Base-by-base conservation (phyloP, 1,140 invertebrate species). In the Cydia splendana region DNA sequence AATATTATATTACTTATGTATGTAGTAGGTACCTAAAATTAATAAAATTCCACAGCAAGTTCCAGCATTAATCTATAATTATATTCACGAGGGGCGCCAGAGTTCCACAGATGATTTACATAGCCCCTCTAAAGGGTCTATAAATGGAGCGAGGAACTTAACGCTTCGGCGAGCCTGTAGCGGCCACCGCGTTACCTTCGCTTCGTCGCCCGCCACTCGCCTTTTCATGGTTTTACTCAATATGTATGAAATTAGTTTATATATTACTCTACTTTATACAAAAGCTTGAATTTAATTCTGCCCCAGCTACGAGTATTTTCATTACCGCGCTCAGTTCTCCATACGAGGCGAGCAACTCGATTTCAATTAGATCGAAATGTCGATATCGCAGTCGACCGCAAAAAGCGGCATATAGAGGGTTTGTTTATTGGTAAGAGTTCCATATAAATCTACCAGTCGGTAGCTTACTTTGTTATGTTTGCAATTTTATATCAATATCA, bases 71-170 rank as follows among this genome's bases (percentile, higher is more conserved):
- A 71, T 71, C 67, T 34, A 42, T 71, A 71, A 71, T 71, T 71
- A 71, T 71, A n/a, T 20, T 45, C 34, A 71, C 65, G 30, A 69
- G 34, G 34, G 67, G 67, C 34, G 67, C 67, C 9, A 71, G 30
- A 34, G 67, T 18, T 42, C 65, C 28, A 76, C 71, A 78, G 62
- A 81, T 57, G 74, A 79, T 81, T 81, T 79, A 77, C 76, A 76
- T 79, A 76, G 78, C 57, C 65, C 78, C 71, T 77, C 34, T 74
- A 74, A 67, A 80, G 79, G 75, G 77, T 84, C 67, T 85, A 87
- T 88, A 85, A 86, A 87, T 86, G 83, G 87, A 84, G 80, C 81
- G 81, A 78, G 78, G 78, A 82, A 79, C 79, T 85, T 89, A 79
- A 88, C 82, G 85, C 75, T 77, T 84, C 77, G 79, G 75, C 76